Evolutionary conservation across 2,888 invertebrate genomes (phyloP), one percentile per base, ranked within the genome.

Genomic region (Scaptodrosophila latifasciaeformis): DNA sequence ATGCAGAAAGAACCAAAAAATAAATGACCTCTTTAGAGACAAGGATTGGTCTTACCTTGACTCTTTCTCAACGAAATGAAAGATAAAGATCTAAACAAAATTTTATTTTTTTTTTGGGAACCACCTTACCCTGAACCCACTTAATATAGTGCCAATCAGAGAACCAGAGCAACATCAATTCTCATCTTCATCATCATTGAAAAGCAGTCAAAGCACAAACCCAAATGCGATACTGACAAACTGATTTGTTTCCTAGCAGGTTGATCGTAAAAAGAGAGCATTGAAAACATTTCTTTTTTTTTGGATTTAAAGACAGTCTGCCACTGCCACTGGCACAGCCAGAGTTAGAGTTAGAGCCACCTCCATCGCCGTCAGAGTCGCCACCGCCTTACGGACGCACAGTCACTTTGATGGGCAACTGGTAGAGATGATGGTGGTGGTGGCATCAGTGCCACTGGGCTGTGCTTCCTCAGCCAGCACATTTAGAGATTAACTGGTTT

Each of bases 401-500:
- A 29, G 29, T 29, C 43, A 10, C 17, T 29, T 5, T 44, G 43
- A 12, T 44, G 27, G n/a, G 17, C 13, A 44, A 15, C 51, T 62
- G 65, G 62, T 58, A 70, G 54, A 59, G 59, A 60, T 52, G 63
- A 34, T 52, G 44, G 44, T 34, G 9, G 12, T 44, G 21, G 19
- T 19, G 44, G 37, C 35, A 42, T 30, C 29, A 31, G 48, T 51
- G 54, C 54, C 34, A 37, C 45, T 29, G 54, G 13, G 37, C 45
- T 45, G 37, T 45, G 60, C 59, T 67, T 63, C 63, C 66, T 63
- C 17, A 43, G 58, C 48, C 65, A 59, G 67, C 68, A 62, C 74
- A 77, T 79, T 77, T 74, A 77, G 66, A 77, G 81, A 80, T 82
- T 77, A 81, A 81, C 69, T 70, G 79, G 74, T 79, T 79, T 79